Evolutionary conservation across 2,113 vertebrate species (phyloP).

Genomic region (Elephas maximus): DNA sequence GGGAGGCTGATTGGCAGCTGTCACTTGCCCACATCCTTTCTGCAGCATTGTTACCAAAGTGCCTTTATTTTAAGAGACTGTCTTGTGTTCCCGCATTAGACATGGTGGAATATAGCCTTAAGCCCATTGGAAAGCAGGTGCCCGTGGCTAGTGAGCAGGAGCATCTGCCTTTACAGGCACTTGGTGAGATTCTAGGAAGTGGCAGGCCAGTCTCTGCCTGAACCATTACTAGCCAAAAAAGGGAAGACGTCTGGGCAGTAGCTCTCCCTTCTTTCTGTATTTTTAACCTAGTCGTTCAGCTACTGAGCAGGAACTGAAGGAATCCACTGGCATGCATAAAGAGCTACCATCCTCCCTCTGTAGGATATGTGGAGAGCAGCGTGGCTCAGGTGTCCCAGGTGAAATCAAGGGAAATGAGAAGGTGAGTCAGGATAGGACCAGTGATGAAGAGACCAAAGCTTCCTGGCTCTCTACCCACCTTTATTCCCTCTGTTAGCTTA

Average conservation of each 20-base stretch:
- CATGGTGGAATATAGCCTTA: not conserved
- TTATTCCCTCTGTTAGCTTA: not conserved
- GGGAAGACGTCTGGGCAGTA: not conserved
- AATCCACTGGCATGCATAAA: not conserved
- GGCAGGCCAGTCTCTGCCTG: not conserved
- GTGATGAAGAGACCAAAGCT: not conserved
- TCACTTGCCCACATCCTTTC: not conserved
- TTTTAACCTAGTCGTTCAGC: not conserved
- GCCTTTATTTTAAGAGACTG: constrained; percentile 7
- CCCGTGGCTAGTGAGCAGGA: not conserved
- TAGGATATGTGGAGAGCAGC: not conserved
- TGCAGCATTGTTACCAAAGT: not conserved
- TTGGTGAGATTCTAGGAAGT: constrained; percentile 42
- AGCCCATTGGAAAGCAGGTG: not conserved
- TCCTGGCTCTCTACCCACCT: not conserved
- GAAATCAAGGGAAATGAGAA: constrained; percentile 9
- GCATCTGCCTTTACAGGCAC: not conserved
- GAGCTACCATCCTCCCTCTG: not conserved
- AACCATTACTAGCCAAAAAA: constrained; percentile 5
- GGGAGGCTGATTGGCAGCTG: constrained; percentile 57
- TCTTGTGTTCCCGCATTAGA: constrained; percentile 39
- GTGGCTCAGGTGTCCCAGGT: not conserved
- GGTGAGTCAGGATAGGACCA: not conserved
- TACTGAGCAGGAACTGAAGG: not conserved
- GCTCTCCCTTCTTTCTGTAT: not conserved